phyloP scores from a whole-genome alignment of 2,113 vertebrate genomes.

The Heteronetta atricapilla region DNA sequence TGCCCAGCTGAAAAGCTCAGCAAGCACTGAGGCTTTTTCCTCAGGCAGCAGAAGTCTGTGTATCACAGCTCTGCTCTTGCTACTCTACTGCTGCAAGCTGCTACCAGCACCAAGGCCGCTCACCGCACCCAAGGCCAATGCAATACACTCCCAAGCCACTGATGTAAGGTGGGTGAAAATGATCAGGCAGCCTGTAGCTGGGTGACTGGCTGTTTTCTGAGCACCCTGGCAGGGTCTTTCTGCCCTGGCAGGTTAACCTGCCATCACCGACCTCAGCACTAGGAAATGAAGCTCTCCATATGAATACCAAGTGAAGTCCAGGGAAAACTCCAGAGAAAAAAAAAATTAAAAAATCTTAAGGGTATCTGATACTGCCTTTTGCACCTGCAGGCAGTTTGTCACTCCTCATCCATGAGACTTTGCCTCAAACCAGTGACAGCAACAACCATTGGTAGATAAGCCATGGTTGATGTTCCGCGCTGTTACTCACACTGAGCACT shows the following conservation, averaged over 20 bases:
- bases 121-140: neutral
- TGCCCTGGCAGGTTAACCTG: neutral
- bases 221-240: neutral
- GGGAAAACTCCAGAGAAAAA: neutral
- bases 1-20: neutral
- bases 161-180: neutral
- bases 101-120: neutral
- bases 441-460: neutral
- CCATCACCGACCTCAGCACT: neutral
- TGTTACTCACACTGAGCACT: neutral
- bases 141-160: rapidly evolving
- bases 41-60: neutral
- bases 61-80: neutral
- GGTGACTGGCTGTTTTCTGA: neutral
- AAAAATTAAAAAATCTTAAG: neutral
- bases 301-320: neutral
- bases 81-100: neutral
- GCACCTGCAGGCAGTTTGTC: neutral
- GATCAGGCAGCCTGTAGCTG: neutral
- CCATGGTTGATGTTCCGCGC: neutral
- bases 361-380: neutral
- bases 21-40: neutral
- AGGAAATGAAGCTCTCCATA: neutral
- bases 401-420: neutral
- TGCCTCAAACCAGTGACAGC: neutral